Base-by-base conservation (phyloP, 2,888 invertebrate species). In the Hipparchia sbordonii region DNA sequence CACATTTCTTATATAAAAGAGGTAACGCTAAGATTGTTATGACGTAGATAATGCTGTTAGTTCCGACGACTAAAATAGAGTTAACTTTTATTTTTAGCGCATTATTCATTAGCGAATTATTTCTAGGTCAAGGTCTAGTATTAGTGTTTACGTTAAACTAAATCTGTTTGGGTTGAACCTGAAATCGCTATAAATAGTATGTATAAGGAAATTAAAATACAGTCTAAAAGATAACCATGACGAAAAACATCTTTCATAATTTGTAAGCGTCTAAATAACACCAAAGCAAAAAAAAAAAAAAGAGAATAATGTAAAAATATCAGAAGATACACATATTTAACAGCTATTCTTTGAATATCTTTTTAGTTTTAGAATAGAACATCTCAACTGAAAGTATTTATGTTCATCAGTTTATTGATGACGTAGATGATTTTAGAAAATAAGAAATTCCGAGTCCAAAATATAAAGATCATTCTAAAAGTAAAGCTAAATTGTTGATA, bases 121-220 rank as follows among this genome's bases (percentile, higher is more conserved):
- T 78, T 77, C 73, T 77, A 78, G 79, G 79, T 79, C 81, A 80
- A 81, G 82, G 81, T 65, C 70, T 75, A 70, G 75, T 76, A 76
- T 77, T 75, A 78, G 76, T 79, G 81, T 81, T 80, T 81, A 81
- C 78, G 73, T 79, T 75, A 67, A 75, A 74, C 77, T 76, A 76
- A 79, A 78, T 79, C 74, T 75, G 76, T 72, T 52, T 67, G 67
- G 73, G 78, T 78, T 78, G 76, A 76, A 79, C 79, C 77, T 74
- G 57, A 61, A 52, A 59, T 13, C 9, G 4, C 76, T 81, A 82
- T 79, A 80, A 39, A 72, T 72, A 71, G 74, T 23, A 48, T 66
- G 74, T 23, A 48, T 66, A n/a, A 68, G 51, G 54, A 56, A 60
- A 72, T 65, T 56, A 72, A 62, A 71, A 56, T 69, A 61, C 7